Evolutionary conservation across 2,888 invertebrate genomes (phyloP).

Genomic region (Aelia acuminata): DNA sequence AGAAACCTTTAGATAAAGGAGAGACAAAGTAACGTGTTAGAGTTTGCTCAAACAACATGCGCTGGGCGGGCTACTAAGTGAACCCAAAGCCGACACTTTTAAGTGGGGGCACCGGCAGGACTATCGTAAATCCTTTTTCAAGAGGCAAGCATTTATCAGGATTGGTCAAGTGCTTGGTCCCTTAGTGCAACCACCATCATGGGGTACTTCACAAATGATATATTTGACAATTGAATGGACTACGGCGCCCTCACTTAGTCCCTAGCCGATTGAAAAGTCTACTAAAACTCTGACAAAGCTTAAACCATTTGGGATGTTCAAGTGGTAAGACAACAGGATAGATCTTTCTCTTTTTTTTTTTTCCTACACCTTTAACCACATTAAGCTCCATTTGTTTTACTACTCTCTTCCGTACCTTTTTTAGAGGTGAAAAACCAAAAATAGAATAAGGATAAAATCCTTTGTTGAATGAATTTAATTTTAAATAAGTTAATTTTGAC

Average conservation of each 20-base stretch:
- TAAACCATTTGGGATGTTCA: neutral
- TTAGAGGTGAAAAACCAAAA: neutral
- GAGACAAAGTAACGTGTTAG: neutral
- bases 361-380: neutral
- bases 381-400: constrained; percentile 7
- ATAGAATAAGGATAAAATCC: neutral
- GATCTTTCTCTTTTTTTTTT: neutral
- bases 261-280: neutral
- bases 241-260: neutral
- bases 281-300: constrained; percentile 16
- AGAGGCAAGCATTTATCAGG: neutral
- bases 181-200: constrained; percentile 11
- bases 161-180: constrained; percentile 37
- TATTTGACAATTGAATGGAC: constrained; percentile 28
- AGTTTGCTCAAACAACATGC: neutral
- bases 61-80: neutral
- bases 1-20: neutral
- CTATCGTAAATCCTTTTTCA: constrained; percentile 30
- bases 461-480: neutral
- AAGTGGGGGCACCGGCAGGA: constrained; percentile 26
- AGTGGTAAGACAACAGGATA: neutral
- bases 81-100: neutral
- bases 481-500: neutral
- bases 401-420: neutral
- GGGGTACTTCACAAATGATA: constrained; percentile 20